phyloP scores from a whole-genome alignment of 2,113 vertebrate genomes.

The Oncorhynchus gorbuscha region DNA sequence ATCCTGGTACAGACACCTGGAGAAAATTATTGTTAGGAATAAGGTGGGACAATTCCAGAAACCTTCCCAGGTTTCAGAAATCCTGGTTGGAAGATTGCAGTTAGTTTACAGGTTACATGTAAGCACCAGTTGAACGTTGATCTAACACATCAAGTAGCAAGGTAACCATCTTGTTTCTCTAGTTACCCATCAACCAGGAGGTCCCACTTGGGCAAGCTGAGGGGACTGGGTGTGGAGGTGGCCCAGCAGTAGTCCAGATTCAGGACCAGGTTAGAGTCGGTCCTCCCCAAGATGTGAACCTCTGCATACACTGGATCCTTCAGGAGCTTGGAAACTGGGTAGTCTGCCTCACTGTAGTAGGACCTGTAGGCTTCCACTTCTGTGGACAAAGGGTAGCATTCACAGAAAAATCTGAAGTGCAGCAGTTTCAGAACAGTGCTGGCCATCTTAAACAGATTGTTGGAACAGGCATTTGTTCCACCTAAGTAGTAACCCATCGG shows the following conservation, averaged over 20 bases:
- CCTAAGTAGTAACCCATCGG: too few relatives aligned
- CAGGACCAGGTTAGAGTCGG: slow-evolving; percentile 63
- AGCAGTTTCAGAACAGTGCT: too few relatives aligned
- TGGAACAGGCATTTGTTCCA: too few relatives aligned
- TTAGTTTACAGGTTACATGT: too few relatives aligned
- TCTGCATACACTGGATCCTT: slow-evolving; percentile 62
- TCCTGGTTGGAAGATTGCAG: too few relatives aligned
- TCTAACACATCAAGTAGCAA: too few relatives aligned
- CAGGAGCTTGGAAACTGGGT: slow-evolving; percentile 67
- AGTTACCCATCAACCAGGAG: slow-evolving; percentile 66
- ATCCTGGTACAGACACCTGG: slow-evolving; percentile 70
- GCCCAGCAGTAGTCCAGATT: slow-evolving; percentile 73
- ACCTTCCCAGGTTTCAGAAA: too few relatives aligned
- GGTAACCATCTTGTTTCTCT: too few relatives aligned
- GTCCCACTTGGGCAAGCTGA: slow-evolving; percentile 70
- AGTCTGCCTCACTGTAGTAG: slow-evolving; percentile 62
- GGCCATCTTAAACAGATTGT: too few relatives aligned
- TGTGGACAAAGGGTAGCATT: slow-evolving; percentile 25
- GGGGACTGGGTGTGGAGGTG: slow-evolving; percentile 46
- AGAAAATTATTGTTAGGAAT: background rate
- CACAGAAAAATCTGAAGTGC: too few relatives aligned
- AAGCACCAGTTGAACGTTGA: too few relatives aligned
- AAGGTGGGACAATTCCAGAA: too few relatives aligned
- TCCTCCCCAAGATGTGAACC: slow-evolving; percentile 58
- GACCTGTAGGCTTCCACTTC: slow-evolving; percentile 48